These are phyloP conservation scores for Rattus rattus DNA, from an alignment of 2,113 vertebrate species.

Conservation along the genomic window DNA sequence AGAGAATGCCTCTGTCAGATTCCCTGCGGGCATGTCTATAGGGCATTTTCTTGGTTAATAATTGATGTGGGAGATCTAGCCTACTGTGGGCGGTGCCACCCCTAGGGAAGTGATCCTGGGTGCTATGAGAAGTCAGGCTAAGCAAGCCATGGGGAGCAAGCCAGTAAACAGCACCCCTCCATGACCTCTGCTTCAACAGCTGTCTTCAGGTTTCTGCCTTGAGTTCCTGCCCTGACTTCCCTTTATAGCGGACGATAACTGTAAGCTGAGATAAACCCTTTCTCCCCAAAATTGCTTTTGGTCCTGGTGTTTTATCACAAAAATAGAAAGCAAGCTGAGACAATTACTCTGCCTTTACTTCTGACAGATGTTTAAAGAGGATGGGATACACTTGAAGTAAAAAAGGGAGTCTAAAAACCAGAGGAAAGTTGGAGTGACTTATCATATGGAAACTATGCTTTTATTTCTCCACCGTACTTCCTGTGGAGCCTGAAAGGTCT, in stretches of 20 bases:
- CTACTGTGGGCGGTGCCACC: not conserved
- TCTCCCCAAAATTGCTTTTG: not conserved
- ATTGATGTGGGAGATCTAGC: not conserved
- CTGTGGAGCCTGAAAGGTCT: not conserved
- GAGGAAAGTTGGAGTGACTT: not conserved
- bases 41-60: not conserved
- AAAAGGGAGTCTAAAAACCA: not conserved
- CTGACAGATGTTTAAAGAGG: not conserved
- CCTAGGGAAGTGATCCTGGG: not conserved
- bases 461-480: not conserved
- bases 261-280: not conserved
- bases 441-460: not conserved
- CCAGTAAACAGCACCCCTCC: not conserved
- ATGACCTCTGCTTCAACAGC: not conserved
- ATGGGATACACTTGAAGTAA: not conserved
- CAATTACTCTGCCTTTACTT: not conserved
- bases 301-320: not conserved
- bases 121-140: not conserved
- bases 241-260: not conserved
- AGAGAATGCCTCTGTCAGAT: not conserved
- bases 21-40: not conserved
- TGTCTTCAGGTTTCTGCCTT: not conserved
- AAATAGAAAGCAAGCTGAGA: not conserved
- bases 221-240: not conserved
- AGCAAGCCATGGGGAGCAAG: not conserved